Conservation (phyloP, 2,113 vertebrate genomes). For the Phodopus roborovskii region DNA sequence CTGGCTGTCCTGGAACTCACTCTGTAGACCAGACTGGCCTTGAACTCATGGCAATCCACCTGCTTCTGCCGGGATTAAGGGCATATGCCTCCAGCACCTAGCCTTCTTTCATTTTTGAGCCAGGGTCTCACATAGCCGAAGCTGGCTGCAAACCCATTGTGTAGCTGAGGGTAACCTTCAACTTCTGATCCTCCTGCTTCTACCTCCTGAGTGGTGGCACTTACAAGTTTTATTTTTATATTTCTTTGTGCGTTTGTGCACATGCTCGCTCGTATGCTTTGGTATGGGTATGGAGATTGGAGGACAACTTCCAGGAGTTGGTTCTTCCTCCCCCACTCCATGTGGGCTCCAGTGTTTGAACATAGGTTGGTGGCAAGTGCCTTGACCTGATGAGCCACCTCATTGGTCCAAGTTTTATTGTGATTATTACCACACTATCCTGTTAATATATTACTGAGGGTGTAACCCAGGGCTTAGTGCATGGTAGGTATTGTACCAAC, state of each 20-base stretch:
- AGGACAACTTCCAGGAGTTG: neutral
- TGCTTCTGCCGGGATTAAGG: neutral
- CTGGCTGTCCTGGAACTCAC: neutral
- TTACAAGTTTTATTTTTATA: neutral
- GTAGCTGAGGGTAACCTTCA: neutral
- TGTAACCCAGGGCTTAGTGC: neutral
- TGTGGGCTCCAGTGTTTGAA: neutral
- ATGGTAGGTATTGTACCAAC: neutral
- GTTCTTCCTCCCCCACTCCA: neutral
- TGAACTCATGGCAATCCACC: neutral
- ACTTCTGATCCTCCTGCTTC: neutral
- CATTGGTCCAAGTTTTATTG: neutral
- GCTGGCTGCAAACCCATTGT: neutral
- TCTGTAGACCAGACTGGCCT: neutral
- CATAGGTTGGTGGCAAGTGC: neutral
- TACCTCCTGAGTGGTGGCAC: neutral
- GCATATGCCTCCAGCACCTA: rapidly evolving
- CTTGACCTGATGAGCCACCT: neutral
- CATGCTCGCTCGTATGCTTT: no score
- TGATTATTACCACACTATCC: neutral
- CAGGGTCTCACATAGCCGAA: neutral
- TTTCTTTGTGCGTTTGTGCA: neutral
- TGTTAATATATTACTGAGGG: no score
- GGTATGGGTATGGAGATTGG: neutral
- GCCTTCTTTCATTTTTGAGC: neutral